These are phyloP conservation scores for Iphiclides podalirius DNA, from an alignment of 2,888 invertebrate genomes.

Conservation along the genomic window DNA sequence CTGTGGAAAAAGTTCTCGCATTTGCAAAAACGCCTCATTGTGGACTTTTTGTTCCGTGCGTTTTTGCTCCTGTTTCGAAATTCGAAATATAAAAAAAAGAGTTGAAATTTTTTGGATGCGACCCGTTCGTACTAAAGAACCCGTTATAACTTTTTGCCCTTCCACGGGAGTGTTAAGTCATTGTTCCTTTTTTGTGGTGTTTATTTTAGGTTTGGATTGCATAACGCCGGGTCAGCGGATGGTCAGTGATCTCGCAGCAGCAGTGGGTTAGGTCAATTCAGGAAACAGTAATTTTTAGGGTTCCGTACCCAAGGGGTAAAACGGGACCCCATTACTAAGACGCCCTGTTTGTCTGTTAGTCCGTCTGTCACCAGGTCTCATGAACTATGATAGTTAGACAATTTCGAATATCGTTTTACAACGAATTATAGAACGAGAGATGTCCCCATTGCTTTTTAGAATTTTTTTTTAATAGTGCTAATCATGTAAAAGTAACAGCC, in stretches of 20 bases:
- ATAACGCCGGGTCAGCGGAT: constrained; percentile 44
- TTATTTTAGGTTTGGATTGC: constrained; percentile 47
- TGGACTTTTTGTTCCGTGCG: constrained; percentile 49
- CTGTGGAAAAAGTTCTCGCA: constrained; percentile 64
- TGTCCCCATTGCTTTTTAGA: too few species aligned
- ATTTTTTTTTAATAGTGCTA: too few species aligned
- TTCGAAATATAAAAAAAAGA: constrained; percentile 42
- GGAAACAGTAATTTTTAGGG: not conserved
- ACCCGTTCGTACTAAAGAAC: constrained; percentile 46
- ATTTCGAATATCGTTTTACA: too few species aligned
- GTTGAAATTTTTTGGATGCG: constrained; percentile 42
- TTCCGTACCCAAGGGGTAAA: too few species aligned
- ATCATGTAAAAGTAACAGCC: too few species aligned
- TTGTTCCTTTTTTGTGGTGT: constrained; percentile 44
- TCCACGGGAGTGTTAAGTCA: constrained; percentile 39
- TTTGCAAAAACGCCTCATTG: constrained; percentile 74
- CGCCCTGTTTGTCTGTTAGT: too few species aligned
- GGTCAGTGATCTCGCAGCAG: constrained; percentile 28
- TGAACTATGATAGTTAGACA: too few species aligned
- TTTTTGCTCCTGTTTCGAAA: constrained; percentile 65
- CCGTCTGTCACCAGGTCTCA: too few species aligned
- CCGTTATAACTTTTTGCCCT: constrained; percentile 71
- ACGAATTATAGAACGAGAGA: too few species aligned
- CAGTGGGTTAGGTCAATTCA: constrained; percentile 17
- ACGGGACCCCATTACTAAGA: too few species aligned